phyloP scores from a whole-genome alignment of 2,888 invertebrate species.

The Xestia c-nigrum region DNA sequence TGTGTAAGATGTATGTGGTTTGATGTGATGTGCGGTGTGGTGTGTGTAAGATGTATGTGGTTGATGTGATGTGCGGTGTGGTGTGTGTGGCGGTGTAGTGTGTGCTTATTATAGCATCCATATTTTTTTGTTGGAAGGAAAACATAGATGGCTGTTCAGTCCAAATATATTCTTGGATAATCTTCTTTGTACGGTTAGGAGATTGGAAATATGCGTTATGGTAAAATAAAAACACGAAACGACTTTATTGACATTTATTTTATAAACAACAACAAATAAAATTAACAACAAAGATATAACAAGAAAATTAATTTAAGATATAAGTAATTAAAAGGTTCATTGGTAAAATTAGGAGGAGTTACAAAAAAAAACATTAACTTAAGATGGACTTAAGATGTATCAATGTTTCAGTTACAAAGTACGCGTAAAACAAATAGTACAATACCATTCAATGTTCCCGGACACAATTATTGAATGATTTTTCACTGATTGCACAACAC shows the following conservation, averaged over 20 bases:
- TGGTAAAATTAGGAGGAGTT: constrained; percentile 32
- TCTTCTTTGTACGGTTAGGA: neutral
- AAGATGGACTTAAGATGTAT: neutral
- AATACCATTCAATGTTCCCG: constrained; percentile 10
- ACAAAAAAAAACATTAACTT: neutral
- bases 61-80: no score
- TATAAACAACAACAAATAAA: constrained; percentile 36
- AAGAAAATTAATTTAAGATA: neutral
- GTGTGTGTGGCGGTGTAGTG: no score
- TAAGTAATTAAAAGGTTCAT: constrained; percentile 26
- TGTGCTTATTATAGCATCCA: neutral
- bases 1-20: no score
- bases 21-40: no score
- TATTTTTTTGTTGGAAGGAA: constrained; percentile 4
- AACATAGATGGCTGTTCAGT: neutral
- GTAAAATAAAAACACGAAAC: constrained; percentile 16
- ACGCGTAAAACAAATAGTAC: constrained; percentile 13
- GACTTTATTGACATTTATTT: constrained; percentile 32
- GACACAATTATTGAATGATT: constrained; percentile 49
- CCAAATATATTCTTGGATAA: neutral
- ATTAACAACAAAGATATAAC: constrained; percentile 18
- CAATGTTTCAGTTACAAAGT: neutral
- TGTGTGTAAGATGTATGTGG: no score
- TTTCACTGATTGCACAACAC: constrained; percentile 68
- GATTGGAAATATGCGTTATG: no score